Conservation (phyloP, 2,113 vertebrate genomes). For the Strigops habroptila region DNA sequence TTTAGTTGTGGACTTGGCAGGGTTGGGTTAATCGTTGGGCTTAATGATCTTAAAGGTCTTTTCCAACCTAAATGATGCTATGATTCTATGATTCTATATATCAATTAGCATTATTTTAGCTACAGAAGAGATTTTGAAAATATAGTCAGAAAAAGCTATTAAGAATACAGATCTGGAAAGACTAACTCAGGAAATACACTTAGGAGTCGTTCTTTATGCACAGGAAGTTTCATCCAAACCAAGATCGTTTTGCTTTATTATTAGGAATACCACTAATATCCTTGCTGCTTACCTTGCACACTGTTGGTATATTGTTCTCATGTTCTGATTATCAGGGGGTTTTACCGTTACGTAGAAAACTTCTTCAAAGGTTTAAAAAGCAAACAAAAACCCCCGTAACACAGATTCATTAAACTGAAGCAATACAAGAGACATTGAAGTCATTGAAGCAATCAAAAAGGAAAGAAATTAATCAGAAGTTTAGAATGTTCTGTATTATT, state of each 20-base stretch:
- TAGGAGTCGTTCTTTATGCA: not conserved
- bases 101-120: not conserved
- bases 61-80: not conserved
- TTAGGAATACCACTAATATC: not conserved
- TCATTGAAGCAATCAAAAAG: constrained; percentile 27
- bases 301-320: not conserved
- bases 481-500: constrained; percentile 48
- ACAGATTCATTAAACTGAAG: not conserved
- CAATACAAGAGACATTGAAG: not conserved
- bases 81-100: not conserved
- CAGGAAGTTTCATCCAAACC: not conserved
- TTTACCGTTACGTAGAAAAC: not conserved
- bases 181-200: not conserved
- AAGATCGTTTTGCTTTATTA: not conserved
- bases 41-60: not conserved
- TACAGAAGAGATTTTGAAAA: not conserved
- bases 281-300: not conserved
- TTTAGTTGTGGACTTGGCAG: not conserved
- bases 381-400: not conserved
- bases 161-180: not conserved
- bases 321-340: not conserved
- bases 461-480: constrained; percentile 36
- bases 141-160: not conserved
- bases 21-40: not conserved
- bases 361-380: not conserved